phyloP scores from a whole-genome alignment of 2,113 vertebrate genomes.

The Phylloscopus whistleri region DNA sequence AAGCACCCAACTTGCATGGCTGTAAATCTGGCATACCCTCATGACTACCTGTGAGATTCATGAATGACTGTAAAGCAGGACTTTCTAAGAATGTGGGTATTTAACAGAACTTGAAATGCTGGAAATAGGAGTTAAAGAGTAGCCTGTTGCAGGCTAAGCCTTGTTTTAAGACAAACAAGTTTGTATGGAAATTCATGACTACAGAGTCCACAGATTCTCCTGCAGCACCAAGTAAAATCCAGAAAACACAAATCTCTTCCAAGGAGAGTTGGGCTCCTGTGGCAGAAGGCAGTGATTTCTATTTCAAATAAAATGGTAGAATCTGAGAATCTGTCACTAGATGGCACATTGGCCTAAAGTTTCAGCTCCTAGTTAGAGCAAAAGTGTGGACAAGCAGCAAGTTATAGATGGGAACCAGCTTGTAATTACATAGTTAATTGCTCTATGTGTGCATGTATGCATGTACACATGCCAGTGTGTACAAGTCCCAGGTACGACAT shows the following conservation, averaged over 20 bases:
- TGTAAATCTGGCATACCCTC: not conserved
- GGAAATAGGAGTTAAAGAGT: not conserved
- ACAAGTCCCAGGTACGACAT: not conserved
- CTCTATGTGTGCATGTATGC: not conserved
- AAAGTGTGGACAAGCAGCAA: not conserved
- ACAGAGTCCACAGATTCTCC: not conserved
- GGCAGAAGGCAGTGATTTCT: not conserved
- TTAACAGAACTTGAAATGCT: not conserved
- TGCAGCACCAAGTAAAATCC: not conserved
- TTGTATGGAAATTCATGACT: not conserved
- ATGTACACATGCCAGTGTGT: accelerated
- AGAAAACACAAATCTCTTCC: not conserved
- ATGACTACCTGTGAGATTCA: not conserved
- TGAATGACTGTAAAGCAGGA: not conserved
- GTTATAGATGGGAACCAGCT: not conserved
- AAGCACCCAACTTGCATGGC: not conserved
- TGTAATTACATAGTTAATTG: not conserved
- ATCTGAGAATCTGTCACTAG: conserved; percentile 50
- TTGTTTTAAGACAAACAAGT: not conserved
- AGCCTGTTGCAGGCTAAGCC: not conserved
- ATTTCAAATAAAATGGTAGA: not conserved
- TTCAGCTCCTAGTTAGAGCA: not conserved
- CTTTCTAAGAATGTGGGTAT: not conserved
- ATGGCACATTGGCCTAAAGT: conserved; percentile 50
- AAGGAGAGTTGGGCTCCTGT: not conserved